Conservation (phyloP, 2,113 vertebrate genomes). For the Empidonax alnorum region DNA sequence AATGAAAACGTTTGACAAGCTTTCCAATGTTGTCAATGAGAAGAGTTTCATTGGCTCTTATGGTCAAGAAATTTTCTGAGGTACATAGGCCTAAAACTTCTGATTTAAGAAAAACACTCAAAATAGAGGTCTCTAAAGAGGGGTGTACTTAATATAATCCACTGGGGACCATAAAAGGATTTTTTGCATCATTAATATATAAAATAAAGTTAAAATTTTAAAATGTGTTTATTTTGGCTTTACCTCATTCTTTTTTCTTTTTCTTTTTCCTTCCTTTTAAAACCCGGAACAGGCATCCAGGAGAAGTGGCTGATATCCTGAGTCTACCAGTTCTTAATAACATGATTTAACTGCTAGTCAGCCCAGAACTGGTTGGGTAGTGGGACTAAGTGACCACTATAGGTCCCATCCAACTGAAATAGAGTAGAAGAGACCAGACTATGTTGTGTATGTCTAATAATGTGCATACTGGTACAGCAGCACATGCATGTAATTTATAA, state of each 20-base stretch:
- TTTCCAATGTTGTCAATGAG: not conserved
- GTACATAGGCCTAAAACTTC: not conserved
- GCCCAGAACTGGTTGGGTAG: not conserved
- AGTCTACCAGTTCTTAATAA: not conserved
- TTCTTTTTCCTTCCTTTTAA: not conserved
- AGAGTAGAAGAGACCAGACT: not conserved
- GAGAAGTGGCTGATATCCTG: fast-evolving
- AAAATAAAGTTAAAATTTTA: not conserved
- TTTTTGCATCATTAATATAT: not conserved
- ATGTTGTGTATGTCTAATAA: not conserved
- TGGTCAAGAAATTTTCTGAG: not conserved
- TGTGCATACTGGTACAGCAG: not conserved
- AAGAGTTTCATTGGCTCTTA: not conserved
- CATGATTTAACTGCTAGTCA: not conserved
- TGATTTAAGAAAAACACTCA: not conserved
- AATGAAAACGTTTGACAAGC: not conserved
- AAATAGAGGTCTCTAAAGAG: not conserved
- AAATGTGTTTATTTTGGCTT: not conserved
- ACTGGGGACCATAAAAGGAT: not conserved
- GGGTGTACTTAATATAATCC: not conserved
- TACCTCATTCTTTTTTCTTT: not conserved
- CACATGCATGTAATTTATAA: not conserved
- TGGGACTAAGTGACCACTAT: fast-evolving
- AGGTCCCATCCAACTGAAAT: not conserved
- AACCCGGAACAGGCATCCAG: not conserved